Base-by-base conservation (phyloP, 2,113 vertebrate species). In the Lycaon pictus region DNA sequence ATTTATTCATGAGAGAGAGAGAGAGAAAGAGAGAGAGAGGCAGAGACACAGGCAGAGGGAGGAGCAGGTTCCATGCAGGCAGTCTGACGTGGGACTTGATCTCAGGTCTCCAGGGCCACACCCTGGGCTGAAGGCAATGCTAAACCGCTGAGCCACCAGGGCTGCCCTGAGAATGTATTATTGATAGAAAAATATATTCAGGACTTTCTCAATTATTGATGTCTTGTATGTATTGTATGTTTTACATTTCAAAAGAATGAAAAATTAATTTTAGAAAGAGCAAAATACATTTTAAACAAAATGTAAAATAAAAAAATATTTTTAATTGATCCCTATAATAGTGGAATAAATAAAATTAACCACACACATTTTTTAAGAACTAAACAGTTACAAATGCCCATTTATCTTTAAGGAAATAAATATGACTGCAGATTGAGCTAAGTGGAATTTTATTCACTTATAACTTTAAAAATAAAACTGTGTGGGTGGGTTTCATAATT, bases 391-490 rank as follows among this genome's bases (percentile, higher is more conserved):
- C 37, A 9, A 82, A 23, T 88, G 15, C 0, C 1, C 22, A 79
- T 80, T 88, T 90, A 60, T 91, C 56, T 65, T 88, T 19, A 95
- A 86, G 56, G 55, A 95, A 96, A 92, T 71, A 93, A 93, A 94
- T 25, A 16, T 55, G 11, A 77, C 63, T 95, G 82, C 25, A 93
- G 32, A 93, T 60, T 95, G 65, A 25, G 4, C 22, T 62, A 22
- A 89, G 3, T 48, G 82, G 43, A 60, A 74, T 83, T 32, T 95
- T 87, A 82, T 93, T 97, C 32, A 88, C 27, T 88, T 94, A 82
- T 3, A 95, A 80, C 48, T 88, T 97, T 65, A 89, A 94, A 97
- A 96, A 94, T 94, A 96, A 98, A 96, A 71, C 12, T 83, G 2
- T 83, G 72, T 94, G 9, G 74, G 37, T 32, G 87, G 11, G 0